A percentile compares a stretch with the other conserved stretches of the same genome.
Conservation (phyloP, 2,797 vertebrate species). For the Mycteria americana region DNA sequence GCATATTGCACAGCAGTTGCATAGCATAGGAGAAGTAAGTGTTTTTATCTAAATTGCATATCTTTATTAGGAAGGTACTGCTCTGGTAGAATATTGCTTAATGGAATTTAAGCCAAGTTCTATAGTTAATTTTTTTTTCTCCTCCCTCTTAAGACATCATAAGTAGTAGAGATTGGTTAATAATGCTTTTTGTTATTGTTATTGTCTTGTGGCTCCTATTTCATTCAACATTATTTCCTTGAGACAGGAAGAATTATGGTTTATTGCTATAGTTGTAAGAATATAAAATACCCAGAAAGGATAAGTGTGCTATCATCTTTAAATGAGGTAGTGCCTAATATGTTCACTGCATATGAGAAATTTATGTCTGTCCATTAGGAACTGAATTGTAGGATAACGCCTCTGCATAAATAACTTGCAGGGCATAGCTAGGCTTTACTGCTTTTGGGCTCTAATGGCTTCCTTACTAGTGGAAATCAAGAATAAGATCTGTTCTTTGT, state of each 20-base stretch:
- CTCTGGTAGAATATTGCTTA: neutral
- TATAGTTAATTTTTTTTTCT: neutral
- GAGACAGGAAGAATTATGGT: neutral
- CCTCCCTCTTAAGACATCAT: neutral
- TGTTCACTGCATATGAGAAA: neutral
- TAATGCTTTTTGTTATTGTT: neutral
- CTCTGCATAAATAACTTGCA: neutral
- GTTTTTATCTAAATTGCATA: neutral
- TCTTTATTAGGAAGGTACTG: neutral
- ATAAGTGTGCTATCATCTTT: neutral
- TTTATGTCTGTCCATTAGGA: neutral
- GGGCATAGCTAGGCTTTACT: neutral
- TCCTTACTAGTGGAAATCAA: neutral
- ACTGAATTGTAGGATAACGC: neutral
- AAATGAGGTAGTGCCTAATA: neutral
- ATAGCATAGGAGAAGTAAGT: slow-evolving; percentile 93
- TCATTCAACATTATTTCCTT: neutral
- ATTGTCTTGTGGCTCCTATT: neutral
- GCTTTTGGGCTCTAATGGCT: neutral
- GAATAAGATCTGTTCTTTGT: neutral
- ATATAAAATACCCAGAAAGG: neutral
- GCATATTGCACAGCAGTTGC: slow-evolving; percentile 86
- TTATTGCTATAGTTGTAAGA: neutral
- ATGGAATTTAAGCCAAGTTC: neutral
- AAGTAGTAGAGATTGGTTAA: neutral